Conservation (phyloP, 2,888 invertebrate species). For the Psylliodes chrysocephalus region DNA sequence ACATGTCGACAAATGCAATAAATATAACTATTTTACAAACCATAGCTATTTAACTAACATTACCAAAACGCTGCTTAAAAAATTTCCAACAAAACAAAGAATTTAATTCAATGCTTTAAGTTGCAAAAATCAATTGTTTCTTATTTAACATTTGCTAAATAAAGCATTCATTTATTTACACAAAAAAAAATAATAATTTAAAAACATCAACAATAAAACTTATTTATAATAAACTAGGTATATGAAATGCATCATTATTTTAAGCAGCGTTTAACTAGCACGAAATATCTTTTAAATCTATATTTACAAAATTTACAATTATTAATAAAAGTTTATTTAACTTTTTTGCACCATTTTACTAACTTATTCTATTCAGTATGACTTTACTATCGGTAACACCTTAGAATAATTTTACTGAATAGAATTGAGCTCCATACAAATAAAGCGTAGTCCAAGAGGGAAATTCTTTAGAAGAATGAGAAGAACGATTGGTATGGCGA, state of each 20-base stretch:
- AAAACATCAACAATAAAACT: too few relatives aligned
- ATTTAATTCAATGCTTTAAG: too few relatives aligned
- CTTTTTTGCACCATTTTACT: constrained; percentile 17
- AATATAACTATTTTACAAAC: constrained; percentile 32
- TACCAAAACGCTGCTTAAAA: constrained; percentile 26
- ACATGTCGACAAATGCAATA: constrained; percentile 52
- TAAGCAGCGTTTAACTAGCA: neutral
- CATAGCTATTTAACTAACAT: constrained; percentile 40
- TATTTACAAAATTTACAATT: constrained; percentile 41
- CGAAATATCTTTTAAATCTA: neutral
- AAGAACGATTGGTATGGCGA: constrained; percentile 34
- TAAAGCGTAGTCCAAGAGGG: constrained; percentile 4
- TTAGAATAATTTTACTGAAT: constrained; percentile 7
- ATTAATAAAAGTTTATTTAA: constrained; percentile 6
- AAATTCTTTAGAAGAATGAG: constrained; percentile 34
- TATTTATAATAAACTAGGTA: too few relatives aligned
- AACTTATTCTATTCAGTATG: constrained; percentile 7
- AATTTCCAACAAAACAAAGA: neutral
- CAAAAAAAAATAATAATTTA: too few relatives aligned
- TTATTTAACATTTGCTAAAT: too few relatives aligned
- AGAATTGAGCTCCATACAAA: neutral
- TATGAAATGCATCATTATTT: too few relatives aligned
- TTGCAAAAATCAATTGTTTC: too few relatives aligned
- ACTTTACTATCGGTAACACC: neutral
- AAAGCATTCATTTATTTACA: too few relatives aligned